Evolutionary conservation across 1,140 invertebrate genomes (phyloP), one percentile per base, ranked within the genome.

Genomic region (Drosophila sp.): DNA sequence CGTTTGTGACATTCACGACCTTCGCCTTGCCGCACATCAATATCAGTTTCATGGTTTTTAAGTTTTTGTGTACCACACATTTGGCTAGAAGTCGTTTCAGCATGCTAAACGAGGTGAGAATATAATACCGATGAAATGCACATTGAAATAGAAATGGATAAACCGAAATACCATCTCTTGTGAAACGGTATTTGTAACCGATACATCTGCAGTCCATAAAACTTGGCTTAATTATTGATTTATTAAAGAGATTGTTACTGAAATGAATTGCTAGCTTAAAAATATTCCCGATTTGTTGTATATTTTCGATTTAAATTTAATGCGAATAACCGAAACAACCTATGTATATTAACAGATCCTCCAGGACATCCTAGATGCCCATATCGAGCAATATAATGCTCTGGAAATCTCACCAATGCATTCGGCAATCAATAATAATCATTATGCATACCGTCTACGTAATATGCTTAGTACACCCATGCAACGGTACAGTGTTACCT

Each of bases 21-120:
- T 92, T 91, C 25, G 90, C 89, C 4, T 55, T 92, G 67, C 90
- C 91, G 5, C 90, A 92, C 65, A 91, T 92, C 4, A 91, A 92
- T 25, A 92, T 91, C 38, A 85, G 85, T 11, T 66, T 92, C 4
- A 89, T 91, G 89, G 87, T 92, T 41, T 91, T 91, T 54, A 91
- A 91, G 54, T 92, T 92, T 55, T 72, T 91, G 0, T 91, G 90
- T 56, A 91, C 80, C 38, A 91, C 90, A 3, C 85, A 91, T 58
- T 61, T 92, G 76, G 84, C 91, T 4, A 66, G 76, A 32, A 87
- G 84, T 72, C 85, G 91, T 1, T 91, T 92, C 4, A 70, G 73
- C 23, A 91, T 91, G 85, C 66, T 92, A 8, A 92, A 91, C 32
- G 85, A 90, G 79, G 90, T 91, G 56, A 91, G 75, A 57, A 33